Evolutionary conservation across 2,113 vertebrate species (phyloP).

Genomic region (Megalops atlanticus): DNA sequence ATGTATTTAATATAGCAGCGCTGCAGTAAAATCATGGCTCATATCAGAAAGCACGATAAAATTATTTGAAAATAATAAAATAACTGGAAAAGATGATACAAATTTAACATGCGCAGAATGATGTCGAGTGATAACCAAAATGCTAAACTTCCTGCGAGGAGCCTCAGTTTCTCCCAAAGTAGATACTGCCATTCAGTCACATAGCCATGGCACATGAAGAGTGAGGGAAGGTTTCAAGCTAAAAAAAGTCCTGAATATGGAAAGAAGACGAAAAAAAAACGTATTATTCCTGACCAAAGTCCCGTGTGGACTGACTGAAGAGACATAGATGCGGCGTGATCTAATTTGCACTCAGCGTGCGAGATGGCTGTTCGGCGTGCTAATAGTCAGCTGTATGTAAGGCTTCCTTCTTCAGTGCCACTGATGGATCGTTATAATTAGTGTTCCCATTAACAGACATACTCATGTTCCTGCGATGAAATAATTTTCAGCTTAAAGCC

Average conservation of each 20-base stretch:
- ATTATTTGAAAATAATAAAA: too few relatives aligned
- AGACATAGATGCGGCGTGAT: not conserved
- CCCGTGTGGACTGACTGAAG: not conserved
- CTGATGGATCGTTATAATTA: constrained; percentile 18
- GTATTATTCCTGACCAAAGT: not conserved
- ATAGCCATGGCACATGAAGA: too few relatives aligned
- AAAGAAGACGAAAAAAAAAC: not conserved
- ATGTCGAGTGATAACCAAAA: too few relatives aligned
- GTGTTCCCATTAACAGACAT: not conserved
- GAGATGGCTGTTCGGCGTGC: not conserved
- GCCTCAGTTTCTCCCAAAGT: not conserved
- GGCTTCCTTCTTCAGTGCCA: not conserved
- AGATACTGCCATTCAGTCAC: too few relatives aligned
- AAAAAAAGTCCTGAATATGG: not conserved
- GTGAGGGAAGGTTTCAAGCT: not conserved
- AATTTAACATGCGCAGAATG: too few relatives aligned
- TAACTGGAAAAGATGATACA: too few relatives aligned
- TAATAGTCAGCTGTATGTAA: constrained; percentile 14
- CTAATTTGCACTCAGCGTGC: constrained; percentile 29
- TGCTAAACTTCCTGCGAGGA: too few relatives aligned
- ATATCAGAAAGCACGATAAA: too few relatives aligned
- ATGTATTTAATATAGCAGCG: too few relatives aligned
- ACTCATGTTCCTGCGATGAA: not conserved
- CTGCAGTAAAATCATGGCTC: too few relatives aligned
- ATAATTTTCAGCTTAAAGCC: too few relatives aligned